phyloP scores from a whole-genome alignment of 2,797 vertebrate genomes.

The Eidolon dupreanum region DNA sequence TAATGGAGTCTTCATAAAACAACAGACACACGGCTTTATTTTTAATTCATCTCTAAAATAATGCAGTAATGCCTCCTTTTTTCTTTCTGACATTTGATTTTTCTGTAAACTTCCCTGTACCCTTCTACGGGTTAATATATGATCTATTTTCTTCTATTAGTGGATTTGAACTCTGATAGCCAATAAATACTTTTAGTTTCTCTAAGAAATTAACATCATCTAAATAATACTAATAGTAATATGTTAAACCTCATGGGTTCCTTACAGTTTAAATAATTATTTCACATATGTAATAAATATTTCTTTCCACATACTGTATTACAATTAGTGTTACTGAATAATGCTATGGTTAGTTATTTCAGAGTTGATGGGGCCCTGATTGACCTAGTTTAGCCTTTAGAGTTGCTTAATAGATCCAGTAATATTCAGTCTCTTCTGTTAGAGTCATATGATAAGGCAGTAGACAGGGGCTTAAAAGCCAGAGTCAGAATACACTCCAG shows the following conservation, averaged over 20 bases:
- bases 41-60: neutral
- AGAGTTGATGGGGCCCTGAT: neutral
- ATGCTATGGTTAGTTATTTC: conserved; percentile 1
- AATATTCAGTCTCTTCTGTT: conserved; percentile 38
- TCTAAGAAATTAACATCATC: conserved; percentile 12
- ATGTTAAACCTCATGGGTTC: neutral
- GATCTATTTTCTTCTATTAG: neutral
- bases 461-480: conserved; percentile 52
- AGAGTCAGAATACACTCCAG: conserved; percentile 46
- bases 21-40: neutral
- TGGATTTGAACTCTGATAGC: conserved; percentile 24
- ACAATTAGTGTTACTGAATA: neutral
- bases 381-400: conserved; percentile 36
- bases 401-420: conserved; percentile 23
- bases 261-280: conserved; percentile 34
- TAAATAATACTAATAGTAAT: conserved; percentile 6
- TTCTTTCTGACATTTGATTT: neutral
- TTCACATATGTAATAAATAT: neutral
- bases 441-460: conserved; percentile 44
- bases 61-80: neutral
- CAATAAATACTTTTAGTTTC: conserved; percentile 22
- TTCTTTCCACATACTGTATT: neutral
- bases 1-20: conserved; percentile 7
- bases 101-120: neutral
- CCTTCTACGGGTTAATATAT: neutral